Conservation (phyloP, 2,113 vertebrate genomes). For the Seriola rivoliana region DNA sequence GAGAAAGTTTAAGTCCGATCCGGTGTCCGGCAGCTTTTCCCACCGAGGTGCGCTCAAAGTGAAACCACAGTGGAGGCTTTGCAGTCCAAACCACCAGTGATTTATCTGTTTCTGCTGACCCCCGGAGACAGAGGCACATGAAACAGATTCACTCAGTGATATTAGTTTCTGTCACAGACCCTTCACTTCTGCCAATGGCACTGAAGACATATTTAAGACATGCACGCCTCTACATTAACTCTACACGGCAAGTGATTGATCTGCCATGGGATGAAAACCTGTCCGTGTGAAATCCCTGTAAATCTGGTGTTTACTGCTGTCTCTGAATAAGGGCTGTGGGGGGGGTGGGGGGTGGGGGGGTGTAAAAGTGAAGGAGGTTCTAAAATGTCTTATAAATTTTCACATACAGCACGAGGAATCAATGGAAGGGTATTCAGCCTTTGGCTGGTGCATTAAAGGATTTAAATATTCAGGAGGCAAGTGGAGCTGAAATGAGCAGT, state of each 20-base stretch:
- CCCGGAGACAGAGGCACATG: constrained; percentile 25
- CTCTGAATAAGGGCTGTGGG: neutral
- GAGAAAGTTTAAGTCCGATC: neutral
- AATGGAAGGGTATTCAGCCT: constrained; percentile 13
- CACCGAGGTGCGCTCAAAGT: neutral
- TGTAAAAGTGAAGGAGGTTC: neutral
- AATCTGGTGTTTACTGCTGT: constrained; percentile 44
- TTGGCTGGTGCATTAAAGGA: constrained; percentile 58
- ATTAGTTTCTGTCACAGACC: constrained; percentile 53
- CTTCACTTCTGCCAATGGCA: neutral
- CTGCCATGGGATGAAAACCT: constrained; percentile 21
- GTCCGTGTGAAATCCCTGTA: constrained; percentile 39
- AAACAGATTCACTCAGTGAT: constrained; percentile 56
- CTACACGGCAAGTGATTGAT: constrained; percentile 58
- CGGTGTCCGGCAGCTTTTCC: neutral
- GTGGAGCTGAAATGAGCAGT: constrained; percentile 55
- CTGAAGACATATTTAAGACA: constrained; percentile 53
- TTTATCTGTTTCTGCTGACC: constrained; percentile 54
- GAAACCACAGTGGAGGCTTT: constrained; percentile 17
- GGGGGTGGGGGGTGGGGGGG: neutral
- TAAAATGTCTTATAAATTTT: constrained; percentile 38
- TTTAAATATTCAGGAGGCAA: constrained; percentile 68
- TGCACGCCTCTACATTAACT: constrained; percentile 22
- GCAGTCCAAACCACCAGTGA: constrained; percentile 16
- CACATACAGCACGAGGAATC: constrained; percentile 15